Conservation (phyloP, 2,888 invertebrate genomes). For the Phytoseiulus persimilis region DNA sequence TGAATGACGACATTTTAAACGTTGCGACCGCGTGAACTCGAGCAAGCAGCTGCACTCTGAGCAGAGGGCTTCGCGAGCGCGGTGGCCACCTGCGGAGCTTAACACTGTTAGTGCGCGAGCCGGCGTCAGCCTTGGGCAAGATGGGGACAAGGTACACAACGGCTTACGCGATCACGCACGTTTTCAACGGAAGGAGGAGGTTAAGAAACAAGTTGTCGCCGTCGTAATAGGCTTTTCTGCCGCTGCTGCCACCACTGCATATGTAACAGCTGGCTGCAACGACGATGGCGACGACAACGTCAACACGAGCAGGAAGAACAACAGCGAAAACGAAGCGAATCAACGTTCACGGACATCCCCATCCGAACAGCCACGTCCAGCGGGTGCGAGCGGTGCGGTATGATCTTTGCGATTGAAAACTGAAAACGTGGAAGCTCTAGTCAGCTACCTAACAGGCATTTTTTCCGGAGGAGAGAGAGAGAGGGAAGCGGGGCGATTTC, state of each 20-base stretch:
- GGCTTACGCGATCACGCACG: background rate
- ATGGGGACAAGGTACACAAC: background rate
- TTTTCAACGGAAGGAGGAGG: background rate
- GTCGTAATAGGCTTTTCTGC: background rate
- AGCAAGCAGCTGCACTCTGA: too few species aligned
- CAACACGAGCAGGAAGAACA: background rate
- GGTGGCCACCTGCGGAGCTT: background rate
- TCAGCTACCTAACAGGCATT: too few species aligned
- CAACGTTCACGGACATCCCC: too few species aligned
- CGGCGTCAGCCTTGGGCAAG: background rate
- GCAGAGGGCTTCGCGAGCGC: background rate
- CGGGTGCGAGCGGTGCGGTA: too few species aligned
- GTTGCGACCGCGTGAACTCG: background rate
- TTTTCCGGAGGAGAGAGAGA: too few species aligned
- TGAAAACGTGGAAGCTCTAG: too few species aligned
- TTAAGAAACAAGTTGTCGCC: background rate
- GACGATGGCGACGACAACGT: background rate
- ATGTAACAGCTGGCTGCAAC: background rate
- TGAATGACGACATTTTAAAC: background rate
- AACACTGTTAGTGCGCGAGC: background rate
- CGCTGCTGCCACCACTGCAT: background rate
- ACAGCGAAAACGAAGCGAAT: too few species aligned
- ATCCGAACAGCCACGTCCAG: too few species aligned
- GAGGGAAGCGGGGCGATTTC: too few species aligned
- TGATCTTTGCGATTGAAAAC: too few species aligned